Evolutionary conservation across 2,888 invertebrate genomes (phyloP).

Genomic region (Frankliniella fusca): DNA sequence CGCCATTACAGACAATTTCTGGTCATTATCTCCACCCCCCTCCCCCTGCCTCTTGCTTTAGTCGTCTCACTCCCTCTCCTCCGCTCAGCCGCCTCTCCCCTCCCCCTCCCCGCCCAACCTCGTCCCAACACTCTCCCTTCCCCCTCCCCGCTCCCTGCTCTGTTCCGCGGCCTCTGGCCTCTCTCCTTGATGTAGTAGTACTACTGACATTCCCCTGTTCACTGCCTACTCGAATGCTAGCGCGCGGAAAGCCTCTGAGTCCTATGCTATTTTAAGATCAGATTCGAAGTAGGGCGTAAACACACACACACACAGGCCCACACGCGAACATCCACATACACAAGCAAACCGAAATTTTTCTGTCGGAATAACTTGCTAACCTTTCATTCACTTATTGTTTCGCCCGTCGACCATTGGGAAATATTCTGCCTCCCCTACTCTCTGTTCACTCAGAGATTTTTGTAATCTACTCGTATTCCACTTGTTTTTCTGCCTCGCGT

Average conservation of each 20-base stretch:
- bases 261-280: background rate
- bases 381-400: too few species aligned
- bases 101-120: background rate
- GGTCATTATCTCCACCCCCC: conserved; percentile 13
- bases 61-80: background rate
- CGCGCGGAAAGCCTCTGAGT: background rate
- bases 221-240: background rate
- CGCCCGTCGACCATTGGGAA: too few species aligned
- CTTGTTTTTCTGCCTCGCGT: too few species aligned
- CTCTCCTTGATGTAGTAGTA: background rate
- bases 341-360: too few species aligned
- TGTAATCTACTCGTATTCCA: too few species aligned
- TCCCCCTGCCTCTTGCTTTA: background rate
- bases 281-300: too few species aligned
- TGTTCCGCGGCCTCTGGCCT: background rate
- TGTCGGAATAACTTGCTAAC: too few species aligned
- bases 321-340: too few species aligned
- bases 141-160: background rate
- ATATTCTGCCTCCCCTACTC: too few species aligned
- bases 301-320: too few species aligned
- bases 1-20: conserved; percentile 25
- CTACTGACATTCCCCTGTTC: background rate
- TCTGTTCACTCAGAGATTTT: too few species aligned
- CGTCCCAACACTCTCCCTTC: background rate
- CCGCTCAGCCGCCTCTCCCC: background rate